phyloP scores from a whole-genome alignment of 2,888 invertebrate species.

The Pristionchus exspectatus region DNA sequence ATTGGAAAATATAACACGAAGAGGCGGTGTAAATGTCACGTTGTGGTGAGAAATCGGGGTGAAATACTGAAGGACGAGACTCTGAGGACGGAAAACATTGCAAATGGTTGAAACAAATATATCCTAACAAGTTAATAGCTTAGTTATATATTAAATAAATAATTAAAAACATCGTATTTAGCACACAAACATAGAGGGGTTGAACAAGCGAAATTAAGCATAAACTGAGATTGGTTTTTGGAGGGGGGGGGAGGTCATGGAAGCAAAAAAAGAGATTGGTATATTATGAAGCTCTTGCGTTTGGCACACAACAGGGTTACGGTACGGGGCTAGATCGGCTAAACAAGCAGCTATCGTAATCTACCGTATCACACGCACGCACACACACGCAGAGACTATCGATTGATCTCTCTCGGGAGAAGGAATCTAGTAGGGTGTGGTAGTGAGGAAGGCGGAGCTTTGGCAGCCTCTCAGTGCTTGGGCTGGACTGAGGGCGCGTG shows the following conservation, averaged over 20 bases:
- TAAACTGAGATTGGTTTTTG: not conserved
- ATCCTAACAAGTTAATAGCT: constrained; percentile 14
- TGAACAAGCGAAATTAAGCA: not conserved
- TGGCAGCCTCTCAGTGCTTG: constrained; percentile 39
- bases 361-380: not conserved
- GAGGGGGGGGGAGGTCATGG: not conserved
- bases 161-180: constrained; percentile 9
- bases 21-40: constrained; percentile 37
- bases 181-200: constrained; percentile 18
- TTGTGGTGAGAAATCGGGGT: constrained; percentile 17
- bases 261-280: not conserved
- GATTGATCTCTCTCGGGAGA: not conserved
- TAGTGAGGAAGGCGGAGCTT: constrained; percentile 45
- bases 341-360: not conserved
- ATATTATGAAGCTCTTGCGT: not conserved
- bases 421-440: constrained; percentile 34
- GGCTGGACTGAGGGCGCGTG: not conserved
- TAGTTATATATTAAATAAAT: not conserved
- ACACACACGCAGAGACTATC: not conserved
- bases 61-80: not conserved
- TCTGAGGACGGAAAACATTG: not conserved
- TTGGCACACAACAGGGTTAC: constrained; percentile 2
- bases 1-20: constrained; percentile 6
- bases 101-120: not conserved
- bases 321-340: not conserved